Base-by-base conservation (phyloP, 2,888 invertebrate genomes). In the Stegana nigrithorax region DNA sequence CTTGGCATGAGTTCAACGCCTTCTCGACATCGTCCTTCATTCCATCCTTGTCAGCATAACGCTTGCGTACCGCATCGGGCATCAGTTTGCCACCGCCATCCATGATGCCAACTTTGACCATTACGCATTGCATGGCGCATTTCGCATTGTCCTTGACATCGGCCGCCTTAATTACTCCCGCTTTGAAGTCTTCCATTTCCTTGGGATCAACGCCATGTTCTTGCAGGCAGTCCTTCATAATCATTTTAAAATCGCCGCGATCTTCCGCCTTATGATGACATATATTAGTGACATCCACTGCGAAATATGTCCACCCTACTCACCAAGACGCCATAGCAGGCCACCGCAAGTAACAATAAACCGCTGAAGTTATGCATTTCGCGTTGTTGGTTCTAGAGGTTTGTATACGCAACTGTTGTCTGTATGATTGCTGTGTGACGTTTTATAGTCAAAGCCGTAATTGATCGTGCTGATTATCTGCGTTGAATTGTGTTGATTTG, bases 171-270 rank as follows among this genome's bases (percentile, higher is more conserved):
- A 44, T 29, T 44, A n/a, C 27, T 3, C 36, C 53, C 8, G 36
- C 4, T 23, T 36, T 55, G n/a, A 21, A 10, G 3, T 36, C 36
- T 21, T 55, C 23, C 17, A 55, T 2, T n/a, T 55, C 53, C n/a
- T 55, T 12, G 5, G 53, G 12, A 10, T 21, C 23, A 17, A 55
- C 53, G 26, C 36, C 5, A 1, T 63, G 50, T 0, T 60, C 26
- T 8, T 65, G 36, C 14, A 75, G 29, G 36, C 75, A 75, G 6
- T 0, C 1, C 59, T 0, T 1, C 61, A 68, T 17, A 1, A 72
- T 60, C 10, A 68, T 32, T 26, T 36, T 55, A 47, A n/a, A 7
- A 2, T 47, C 47, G 21, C 17, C 14, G 10, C 19, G 10, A 10
- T 29, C 53, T n/a, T 23, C 19, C n/a, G 29, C 21, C 21, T 32